Base-by-base conservation (phyloP, 2,113 vertebrate genomes). In the Equus quagga region DNA sequence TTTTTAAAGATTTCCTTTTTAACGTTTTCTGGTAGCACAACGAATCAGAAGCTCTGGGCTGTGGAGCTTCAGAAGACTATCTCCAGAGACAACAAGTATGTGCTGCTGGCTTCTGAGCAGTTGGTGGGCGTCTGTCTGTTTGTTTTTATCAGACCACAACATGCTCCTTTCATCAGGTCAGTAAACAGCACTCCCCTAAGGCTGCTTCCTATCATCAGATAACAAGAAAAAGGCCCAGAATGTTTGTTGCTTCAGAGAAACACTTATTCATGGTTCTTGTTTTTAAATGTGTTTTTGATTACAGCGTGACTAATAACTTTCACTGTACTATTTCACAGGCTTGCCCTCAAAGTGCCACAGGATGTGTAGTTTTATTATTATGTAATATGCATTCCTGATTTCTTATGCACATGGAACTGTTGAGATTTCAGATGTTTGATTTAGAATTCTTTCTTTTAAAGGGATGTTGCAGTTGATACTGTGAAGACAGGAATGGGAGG, bases 401-500 rank as follows among this genome's bases (percentile, higher is more conserved):
- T 82, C 58, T 72, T 36, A 4, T 14, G 7, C 7, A 14, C 0
- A 2, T 3, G 10, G 21, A 64, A 65, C 65, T 46, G 0, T 44
- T 62, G 54, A 54, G 23, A 19, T 64, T 49, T n/a, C 94, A 26
- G 12, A 17, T 87, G 69, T 80, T 31, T 24, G 69, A 85, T 58
- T 69, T 69, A 24, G 13, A 58, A 58, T 96, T 94, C 15, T 97
- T 82, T 23, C 41, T 93, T 87, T 96, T 96, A 58, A 97, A 99
- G 99, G 98, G 99, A 99, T 84, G 99, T 99, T 65, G 99, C 99
- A 2, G 99, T 99, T 0, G 99, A 99, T 94, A 99, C 99, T 6
- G 99, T 99, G 56, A 99, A 99, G 99, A 99, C 99, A 2, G 99
- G 99, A 72, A 99, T 99, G 99, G 99, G 99, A 58, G 99, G 99